Conservation (phyloP, 2,888 invertebrate genomes). For the Himalopsyche tibetana region DNA sequence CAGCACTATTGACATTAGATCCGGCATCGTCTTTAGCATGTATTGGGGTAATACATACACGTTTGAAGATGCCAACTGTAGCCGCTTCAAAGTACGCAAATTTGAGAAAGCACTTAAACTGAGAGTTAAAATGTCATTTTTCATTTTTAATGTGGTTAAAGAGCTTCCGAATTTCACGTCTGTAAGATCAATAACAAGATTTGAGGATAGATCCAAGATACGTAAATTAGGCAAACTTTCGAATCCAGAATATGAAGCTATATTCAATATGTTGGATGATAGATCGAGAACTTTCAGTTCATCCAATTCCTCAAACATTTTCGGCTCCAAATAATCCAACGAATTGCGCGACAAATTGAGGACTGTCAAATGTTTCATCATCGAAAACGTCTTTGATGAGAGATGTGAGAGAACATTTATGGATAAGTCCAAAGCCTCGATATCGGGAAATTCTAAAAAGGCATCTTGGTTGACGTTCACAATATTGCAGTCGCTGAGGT, state of each 20-base stretch:
- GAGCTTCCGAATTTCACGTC: constrained; percentile 24
- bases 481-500: not conserved
- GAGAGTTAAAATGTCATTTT: not conserved
- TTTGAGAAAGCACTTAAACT: constrained; percentile 3
- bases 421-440: constrained; percentile 55
- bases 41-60: not conserved
- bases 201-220: constrained; percentile 47
- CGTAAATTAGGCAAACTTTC: constrained; percentile 34
- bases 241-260: not conserved
- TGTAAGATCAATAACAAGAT: not conserved
- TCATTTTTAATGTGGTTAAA: constrained; percentile 23
- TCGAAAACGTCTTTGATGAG: not conserved
- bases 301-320: constrained; percentile 43
- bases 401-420: constrained; percentile 41
- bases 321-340: not conserved
- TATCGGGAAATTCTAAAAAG: not conserved
- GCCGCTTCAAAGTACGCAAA: not conserved
- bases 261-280: constrained; percentile 38
- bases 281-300: constrained; percentile 52
- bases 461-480: not conserved
- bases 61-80: not conserved
- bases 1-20: constrained; percentile 12
- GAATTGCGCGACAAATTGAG: constrained; percentile 55
- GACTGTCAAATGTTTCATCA: constrained; percentile 18
- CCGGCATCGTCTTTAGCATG: not conserved